A percentile compares a stretch with the other conserved stretches of the same genome.
These are phyloP conservation scores for Hemiscyllium ocellatum DNA, from an alignment of 2,113 vertebrate genomes.

Conservation along the genomic window DNA sequence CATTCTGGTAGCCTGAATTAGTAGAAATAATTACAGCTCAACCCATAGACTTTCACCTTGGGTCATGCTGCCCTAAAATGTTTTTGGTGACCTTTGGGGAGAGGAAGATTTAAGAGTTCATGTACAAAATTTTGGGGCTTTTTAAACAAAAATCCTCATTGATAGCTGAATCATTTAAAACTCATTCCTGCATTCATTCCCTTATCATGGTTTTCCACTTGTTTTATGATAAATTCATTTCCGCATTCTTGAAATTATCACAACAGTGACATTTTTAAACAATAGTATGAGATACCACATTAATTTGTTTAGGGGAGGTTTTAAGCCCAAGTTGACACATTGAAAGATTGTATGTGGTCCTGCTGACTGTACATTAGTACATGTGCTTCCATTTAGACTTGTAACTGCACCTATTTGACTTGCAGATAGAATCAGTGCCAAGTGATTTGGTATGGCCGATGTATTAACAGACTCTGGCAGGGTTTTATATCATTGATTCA, in stretches of 20 bases:
- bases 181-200: background rate
- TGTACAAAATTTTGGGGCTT: constrained; percentile 1
- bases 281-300: background rate
- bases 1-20: constrained; percentile 74
- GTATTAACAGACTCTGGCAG: background rate
- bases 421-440: background rate
- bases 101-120: background rate
- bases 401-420: constrained; percentile 2
- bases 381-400: background rate
- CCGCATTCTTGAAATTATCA: background rate
- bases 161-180: constrained; percentile 25
- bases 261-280: background rate
- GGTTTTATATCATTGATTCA: background rate
- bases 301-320: background rate
- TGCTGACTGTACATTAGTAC: background rate
- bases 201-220: constrained; percentile 31
- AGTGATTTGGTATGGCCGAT: background rate
- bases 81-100: constrained; percentile 29
- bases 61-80: background rate
- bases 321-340: background rate
- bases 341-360: background rate
- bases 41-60: constrained; percentile 58
- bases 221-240: constrained; percentile 35
- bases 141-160: background rate
- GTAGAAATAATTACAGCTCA: constrained; percentile 79